Evolutionary conservation across 2,888 invertebrate genomes (phyloP).

Genomic region (Gisinianus flammeolus): DNA sequence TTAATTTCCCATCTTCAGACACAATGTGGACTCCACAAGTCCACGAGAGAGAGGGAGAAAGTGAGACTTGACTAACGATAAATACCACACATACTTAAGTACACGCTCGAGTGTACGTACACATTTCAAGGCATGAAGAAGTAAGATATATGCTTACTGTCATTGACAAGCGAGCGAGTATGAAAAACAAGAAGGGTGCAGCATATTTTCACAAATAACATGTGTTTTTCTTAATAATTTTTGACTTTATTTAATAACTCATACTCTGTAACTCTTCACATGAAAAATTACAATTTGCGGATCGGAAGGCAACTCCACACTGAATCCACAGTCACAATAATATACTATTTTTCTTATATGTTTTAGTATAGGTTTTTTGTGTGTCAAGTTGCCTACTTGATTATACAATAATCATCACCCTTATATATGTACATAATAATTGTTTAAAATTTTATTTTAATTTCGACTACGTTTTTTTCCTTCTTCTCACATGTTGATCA

Average conservation of each 20-base stretch:
- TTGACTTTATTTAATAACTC: neutral
- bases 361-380: neutral
- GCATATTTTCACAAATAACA: neutral
- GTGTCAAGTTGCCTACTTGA: neutral
- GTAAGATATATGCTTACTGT: neutral
- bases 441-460: neutral
- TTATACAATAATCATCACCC: neutral
- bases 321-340: slow-evolving; percentile 11
- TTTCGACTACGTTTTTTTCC: neutral
- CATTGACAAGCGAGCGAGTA: too few species aligned
- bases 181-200: neutral
- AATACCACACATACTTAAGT: too few species aligned
- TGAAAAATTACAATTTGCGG: neutral
- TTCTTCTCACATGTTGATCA: neutral
- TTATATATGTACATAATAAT: neutral
- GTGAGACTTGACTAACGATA: too few species aligned
- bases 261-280: neutral
- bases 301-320: neutral
- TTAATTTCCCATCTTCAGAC: too few species aligned
- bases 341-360: neutral
- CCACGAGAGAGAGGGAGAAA: too few species aligned
- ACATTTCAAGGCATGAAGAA: too few species aligned
- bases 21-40: too few species aligned
- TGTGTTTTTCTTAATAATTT: neutral
- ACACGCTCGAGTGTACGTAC: too few species aligned